Percentiles rank a stretch among this genome's conserved stretches.
These are phyloP conservation scores for Tryphoninae sp. DNA, from an alignment of 2,888 invertebrate genomes.

Conservation along the genomic window DNA sequence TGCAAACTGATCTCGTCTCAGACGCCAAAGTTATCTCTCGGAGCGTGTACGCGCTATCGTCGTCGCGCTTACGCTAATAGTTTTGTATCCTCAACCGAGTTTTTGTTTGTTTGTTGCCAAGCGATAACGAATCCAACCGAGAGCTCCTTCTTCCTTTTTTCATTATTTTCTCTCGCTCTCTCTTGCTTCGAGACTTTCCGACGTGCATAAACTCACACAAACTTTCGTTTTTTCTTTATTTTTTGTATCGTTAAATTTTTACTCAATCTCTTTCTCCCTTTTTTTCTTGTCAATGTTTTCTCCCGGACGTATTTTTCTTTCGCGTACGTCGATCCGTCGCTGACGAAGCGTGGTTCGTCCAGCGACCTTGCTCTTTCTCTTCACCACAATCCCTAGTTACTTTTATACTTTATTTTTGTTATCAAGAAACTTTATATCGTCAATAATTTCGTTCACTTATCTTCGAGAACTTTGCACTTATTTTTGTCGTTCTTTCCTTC, in stretches of 20 bases:
- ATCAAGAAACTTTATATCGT: neutral
- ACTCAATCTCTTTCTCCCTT: neutral
- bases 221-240: neutral
- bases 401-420: too few relatives aligned
- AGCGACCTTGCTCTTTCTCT: conserved; percentile 15
- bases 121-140: conserved; percentile 53
- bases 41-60: conserved; percentile 26
- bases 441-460: conserved; percentile 2
- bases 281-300: conserved; percentile 1
- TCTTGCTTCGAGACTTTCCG: neutral
- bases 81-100: conserved; percentile 52
- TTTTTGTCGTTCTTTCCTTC: conserved; percentile 1
- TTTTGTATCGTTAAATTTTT: neutral
- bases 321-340: conserved; percentile 17
- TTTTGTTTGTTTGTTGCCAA: conserved; percentile 44
- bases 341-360: conserved; percentile 26
- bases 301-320: neutral
- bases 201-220: too few relatives aligned
- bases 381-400: too few relatives aligned
- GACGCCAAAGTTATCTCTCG: conserved; percentile 55
- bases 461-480: conserved; percentile 26
- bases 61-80: conserved; percentile 56
- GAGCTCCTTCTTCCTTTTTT: conserved; percentile 14
- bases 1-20: conserved; percentile 51
- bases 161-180: neutral